phyloP scores from a whole-genome alignment of 2,888 invertebrate genomes.

The Ennomos quercinarius region DNA sequence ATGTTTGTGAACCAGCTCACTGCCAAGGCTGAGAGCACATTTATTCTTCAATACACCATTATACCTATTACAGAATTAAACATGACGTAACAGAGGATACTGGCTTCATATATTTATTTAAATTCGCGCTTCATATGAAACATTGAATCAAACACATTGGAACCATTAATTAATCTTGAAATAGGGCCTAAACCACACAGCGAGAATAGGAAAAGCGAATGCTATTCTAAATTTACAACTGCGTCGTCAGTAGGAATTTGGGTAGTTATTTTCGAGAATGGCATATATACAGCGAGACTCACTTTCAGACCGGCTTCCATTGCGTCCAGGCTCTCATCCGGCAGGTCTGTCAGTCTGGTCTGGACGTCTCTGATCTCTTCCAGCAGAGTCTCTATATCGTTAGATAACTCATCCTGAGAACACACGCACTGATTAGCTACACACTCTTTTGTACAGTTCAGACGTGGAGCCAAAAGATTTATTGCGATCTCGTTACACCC shows the following conservation, averaged over 20 bases:
- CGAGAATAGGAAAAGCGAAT: conserved; percentile 28
- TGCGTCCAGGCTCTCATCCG: conserved; percentile 88
- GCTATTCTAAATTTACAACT: conserved; percentile 30
- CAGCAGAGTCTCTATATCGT: conserved; percentile 89
- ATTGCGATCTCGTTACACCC: conserved; percentile 13
- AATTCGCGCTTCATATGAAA: conserved; percentile 74
- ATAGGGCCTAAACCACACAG: neutral
- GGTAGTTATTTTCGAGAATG: conserved; percentile 18
- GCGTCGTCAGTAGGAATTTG: conserved; percentile 23
- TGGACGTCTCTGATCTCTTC: conserved; percentile 89
- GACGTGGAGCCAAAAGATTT: conserved; percentile 48
- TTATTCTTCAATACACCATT: conserved; percentile 34
- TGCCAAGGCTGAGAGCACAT: conserved; percentile 56
- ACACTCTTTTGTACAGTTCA: conserved; percentile 48
- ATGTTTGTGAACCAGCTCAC: conserved; percentile 51
- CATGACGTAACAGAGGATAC: conserved; percentile 33
- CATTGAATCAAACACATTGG: neutral
- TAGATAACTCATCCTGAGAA: conserved; percentile 87
- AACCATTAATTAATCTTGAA: conserved; percentile 2
- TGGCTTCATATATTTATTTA: conserved; percentile 26
- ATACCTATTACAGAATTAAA: conserved; percentile 40
- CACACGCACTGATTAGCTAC: conserved; percentile 76
- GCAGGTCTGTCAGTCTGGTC: conserved; percentile 88
- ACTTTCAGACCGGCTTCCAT: conserved; percentile 91
- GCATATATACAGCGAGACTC: conserved; percentile 65